Percentiles rank a stretch among this genome's conserved stretches.
phyloP scores from a whole-genome alignment of 2,113 vertebrate species.

The Pygoscelis adeliae region DNA sequence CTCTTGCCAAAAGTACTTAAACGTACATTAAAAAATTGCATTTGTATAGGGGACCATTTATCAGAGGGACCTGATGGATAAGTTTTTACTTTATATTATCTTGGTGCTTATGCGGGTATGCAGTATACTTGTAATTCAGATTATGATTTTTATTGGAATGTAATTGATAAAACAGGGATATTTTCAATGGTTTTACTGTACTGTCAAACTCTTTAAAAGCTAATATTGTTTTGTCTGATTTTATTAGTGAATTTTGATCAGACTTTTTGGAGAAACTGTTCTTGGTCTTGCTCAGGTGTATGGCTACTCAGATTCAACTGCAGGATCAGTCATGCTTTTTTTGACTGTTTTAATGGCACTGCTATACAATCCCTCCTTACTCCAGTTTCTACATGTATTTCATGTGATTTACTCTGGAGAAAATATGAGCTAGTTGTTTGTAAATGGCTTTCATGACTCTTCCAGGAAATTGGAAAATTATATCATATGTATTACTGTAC shows the following conservation, averaged over 20 bases:
- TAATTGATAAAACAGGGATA: background rate
- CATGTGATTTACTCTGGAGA: background rate
- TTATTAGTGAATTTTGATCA: background rate
- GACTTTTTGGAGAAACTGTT: background rate
- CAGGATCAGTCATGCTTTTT: background rate
- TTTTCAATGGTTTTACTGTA: background rate
- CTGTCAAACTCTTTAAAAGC: background rate
- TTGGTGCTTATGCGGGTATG: background rate
- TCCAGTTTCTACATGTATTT: background rate
- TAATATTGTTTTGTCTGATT: slow-evolving; percentile 6
- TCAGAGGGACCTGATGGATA: background rate
- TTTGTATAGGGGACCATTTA: slow-evolving; percentile 45
- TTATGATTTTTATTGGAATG: background rate
- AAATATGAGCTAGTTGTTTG: background rate
- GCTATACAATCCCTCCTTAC: background rate
- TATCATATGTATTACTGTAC: background rate
- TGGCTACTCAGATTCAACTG: background rate
- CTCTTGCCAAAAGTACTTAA: background rate
- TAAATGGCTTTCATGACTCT: background rate
- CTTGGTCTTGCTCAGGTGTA: background rate
- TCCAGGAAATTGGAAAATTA: background rate
- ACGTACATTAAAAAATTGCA: background rate
- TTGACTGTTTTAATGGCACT: background rate
- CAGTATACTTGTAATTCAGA: background rate
- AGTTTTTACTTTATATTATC: background rate